Conservation (phyloP, 2,113 vertebrate genomes). For the Kryptolebias marmoratus region DNA sequence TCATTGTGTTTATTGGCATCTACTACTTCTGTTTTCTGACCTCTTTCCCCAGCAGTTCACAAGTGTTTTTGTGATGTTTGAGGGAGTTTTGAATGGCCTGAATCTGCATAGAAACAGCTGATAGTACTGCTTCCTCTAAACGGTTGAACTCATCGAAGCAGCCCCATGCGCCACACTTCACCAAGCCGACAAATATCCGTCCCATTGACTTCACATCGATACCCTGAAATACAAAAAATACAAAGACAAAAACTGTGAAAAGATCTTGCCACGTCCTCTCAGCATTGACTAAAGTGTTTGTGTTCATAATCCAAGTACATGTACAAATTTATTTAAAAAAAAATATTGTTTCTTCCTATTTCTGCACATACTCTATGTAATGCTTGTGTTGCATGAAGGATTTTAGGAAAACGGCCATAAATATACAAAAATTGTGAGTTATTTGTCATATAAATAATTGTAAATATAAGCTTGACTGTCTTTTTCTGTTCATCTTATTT, state of each 20-base stretch:
- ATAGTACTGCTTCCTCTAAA: constrained; percentile 93
- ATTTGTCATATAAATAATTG: too few species aligned
- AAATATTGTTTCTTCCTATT: neutral
- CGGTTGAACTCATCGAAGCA: constrained; percentile 99
- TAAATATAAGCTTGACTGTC: too few species aligned
- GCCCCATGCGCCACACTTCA: constrained; percentile 97
- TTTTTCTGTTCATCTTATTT: too few species aligned
- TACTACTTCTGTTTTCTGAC: constrained; percentile 67
- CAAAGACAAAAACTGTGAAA: neutral
- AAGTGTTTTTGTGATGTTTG: constrained; percentile 87
- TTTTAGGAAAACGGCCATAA: too few species aligned
- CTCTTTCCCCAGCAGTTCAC: constrained; percentile 93
- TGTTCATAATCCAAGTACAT: neutral
- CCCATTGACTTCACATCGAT: constrained; percentile 99
- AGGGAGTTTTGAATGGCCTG: constrained; percentile 96
- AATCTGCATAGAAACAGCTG: constrained; percentile 97
- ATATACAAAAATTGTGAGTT: too few species aligned
- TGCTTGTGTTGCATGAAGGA: too few species aligned
- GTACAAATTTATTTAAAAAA: neutral
- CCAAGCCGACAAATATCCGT: constrained; percentile 95
- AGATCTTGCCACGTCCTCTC: neutral
- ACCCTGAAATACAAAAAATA: constrained; percentile 79
- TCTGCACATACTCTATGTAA: neutral
- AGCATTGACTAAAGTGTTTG: too few species aligned
- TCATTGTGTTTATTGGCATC: constrained; percentile 1